These are phyloP conservation scores for Microtus ochrogaster DNA, from an alignment of 2,113 vertebrate species.

Conservation along the genomic window DNA sequence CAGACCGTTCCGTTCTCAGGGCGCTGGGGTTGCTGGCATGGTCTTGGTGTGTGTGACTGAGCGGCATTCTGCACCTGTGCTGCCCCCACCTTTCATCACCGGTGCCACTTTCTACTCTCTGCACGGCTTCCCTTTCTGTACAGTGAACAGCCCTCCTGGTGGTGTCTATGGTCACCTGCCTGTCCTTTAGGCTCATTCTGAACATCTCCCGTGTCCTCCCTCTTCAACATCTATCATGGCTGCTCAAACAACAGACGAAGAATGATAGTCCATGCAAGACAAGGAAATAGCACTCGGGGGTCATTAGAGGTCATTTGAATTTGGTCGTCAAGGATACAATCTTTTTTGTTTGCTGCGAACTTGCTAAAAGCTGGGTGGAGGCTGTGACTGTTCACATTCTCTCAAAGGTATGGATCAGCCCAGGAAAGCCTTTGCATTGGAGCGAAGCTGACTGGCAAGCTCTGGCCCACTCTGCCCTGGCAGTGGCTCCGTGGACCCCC, in stretches of 20 bases:
- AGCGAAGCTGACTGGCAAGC: neutral
- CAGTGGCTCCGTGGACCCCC: fast-evolving
- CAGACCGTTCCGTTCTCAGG: neutral
- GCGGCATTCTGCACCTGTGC: neutral
- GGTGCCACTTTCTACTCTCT: neutral
- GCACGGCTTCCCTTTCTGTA: neutral
- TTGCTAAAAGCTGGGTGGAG: neutral
- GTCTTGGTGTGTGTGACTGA: neutral
- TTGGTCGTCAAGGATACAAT: neutral
- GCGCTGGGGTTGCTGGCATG: neutral
- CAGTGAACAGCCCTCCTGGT: too few species aligned
- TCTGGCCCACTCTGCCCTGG: neutral
- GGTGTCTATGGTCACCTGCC: neutral
- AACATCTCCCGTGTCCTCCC: neutral
- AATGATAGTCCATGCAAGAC: neutral
- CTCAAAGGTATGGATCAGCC: neutral
- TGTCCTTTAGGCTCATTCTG: neutral
- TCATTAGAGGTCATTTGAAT: neutral
- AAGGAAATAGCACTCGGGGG: neutral
- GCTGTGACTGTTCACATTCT: neutral
- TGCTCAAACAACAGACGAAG: neutral
- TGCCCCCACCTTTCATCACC: fast-evolving
- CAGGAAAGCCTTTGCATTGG: neutral
- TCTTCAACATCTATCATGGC: neutral
- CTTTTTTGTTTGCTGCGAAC: neutral